phyloP scores from a whole-genome alignment of 2,797 vertebrate species.

The Chelmon rostratus region DNA sequence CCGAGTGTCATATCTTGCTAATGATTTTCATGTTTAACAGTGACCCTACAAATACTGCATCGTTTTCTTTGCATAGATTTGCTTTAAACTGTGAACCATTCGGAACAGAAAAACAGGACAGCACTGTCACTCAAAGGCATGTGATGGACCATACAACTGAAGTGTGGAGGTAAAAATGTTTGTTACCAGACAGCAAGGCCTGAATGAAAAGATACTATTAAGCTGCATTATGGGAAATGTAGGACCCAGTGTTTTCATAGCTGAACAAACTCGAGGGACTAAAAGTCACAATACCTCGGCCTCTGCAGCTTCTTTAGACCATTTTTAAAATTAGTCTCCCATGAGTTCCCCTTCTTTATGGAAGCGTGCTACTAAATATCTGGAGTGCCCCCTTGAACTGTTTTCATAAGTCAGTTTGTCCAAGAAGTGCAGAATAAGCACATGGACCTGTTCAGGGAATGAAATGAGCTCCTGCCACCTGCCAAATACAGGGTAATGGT shows the following conservation, averaged over 20 bases:
- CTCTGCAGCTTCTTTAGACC: not conserved
- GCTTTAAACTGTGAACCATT: not conserved
- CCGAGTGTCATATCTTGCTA: not conserved
- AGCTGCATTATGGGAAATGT: not conserved
- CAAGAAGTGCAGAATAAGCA: not conserved
- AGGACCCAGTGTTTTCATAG: not conserved
- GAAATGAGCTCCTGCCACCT: not conserved
- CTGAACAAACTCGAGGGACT: not conserved
- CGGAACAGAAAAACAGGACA: too few species aligned
- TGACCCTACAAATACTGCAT: not conserved
- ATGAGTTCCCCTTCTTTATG: too few species aligned
- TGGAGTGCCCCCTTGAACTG: not conserved
- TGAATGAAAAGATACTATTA: not conserved
- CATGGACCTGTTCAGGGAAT: not conserved
- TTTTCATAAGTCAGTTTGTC: not conserved
- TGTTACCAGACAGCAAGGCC: too few species aligned
- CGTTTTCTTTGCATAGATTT: conserved; percentile 13
- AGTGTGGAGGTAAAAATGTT: not conserved
- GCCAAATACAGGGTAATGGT: not conserved
- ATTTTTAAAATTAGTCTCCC: not conserved
- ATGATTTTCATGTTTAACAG: not conserved
- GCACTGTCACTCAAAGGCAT: not conserved
- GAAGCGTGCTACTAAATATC: not conserved
- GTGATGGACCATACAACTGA: conserved; percentile 22
- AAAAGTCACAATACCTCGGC: not conserved